A percentile compares a stretch with the other conserved stretches of the same genome.
Evolutionary conservation across 2,888 invertebrate species (phyloP).

Genomic region (Drosophila nigricruria): DNA sequence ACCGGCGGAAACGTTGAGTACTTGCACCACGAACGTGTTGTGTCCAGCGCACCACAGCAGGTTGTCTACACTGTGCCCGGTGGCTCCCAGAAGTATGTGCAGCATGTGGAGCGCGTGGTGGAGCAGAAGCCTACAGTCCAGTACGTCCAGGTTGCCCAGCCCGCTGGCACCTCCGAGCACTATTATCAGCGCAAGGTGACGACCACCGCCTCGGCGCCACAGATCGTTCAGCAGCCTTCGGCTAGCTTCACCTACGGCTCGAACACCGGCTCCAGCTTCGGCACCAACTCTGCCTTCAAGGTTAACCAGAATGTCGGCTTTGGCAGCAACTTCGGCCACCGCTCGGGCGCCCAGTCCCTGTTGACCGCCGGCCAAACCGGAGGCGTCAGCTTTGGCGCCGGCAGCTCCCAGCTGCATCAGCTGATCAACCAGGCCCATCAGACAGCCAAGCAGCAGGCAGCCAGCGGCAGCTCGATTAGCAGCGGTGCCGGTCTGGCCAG

Average conservation of each 20-base stretch:
- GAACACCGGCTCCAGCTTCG: constrained; percentile 48
- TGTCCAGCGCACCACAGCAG: constrained; percentile 60
- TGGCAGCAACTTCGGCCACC: constrained; percentile 49
- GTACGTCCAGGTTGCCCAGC: constrained; percentile 61
- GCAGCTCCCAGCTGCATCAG: constrained; percentile 65
- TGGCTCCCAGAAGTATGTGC: constrained; percentile 76
- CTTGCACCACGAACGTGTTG: constrained; percentile 62
- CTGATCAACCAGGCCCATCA: constrained; percentile 83
- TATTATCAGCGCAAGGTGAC: constrained; percentile 78
- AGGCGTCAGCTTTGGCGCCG: constrained; percentile 26
- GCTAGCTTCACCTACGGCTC: constrained; percentile 40
- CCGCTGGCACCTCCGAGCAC: constrained; percentile 68
- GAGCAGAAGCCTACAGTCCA: constrained; percentile 64
- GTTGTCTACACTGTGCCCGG: constrained; percentile 64
- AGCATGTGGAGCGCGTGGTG: constrained; percentile 74
- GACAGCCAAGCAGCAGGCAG: constrained; percentile 81
- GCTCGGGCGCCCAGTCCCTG: constrained; percentile 32
- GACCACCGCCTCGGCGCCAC: constrained; percentile 63
- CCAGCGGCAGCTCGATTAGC: constrained; percentile 53
- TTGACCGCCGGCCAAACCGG: background rate
- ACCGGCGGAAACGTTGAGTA: constrained; percentile 61
- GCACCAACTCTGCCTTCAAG: constrained; percentile 60
- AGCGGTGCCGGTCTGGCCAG: constrained; percentile 54
- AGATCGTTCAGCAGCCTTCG: constrained; percentile 54
- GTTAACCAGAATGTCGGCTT: constrained; percentile 55